Evolutionary conservation across 2,797 vertebrate species (phyloP), one percentile per base, ranked within the genome.

Genomic region (Sebastes steindachneri): DNA sequence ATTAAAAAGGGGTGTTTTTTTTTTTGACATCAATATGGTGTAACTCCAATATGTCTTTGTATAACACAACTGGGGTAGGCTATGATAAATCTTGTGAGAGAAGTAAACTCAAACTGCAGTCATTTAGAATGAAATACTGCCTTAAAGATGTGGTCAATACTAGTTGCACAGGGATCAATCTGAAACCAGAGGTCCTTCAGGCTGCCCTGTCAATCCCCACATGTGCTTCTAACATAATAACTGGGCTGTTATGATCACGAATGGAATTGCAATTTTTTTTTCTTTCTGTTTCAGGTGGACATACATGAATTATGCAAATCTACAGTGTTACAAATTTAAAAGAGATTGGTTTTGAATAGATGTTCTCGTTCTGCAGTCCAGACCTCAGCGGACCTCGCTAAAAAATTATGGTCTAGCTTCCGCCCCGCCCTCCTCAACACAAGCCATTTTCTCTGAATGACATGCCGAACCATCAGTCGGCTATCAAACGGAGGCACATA

Each of bases 401-500:
- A 73, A 76, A 68, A 65, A 14, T 19, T 45, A 25, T 12, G 9
- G 26, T 62, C 65, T 68, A 14, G 37, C 55, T 77, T 62, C 17
- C 25, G 28, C 28, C 62, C 65, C 14, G 0, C 60, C 41, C 51
- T 51, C 33, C 72, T 64, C 37, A 37, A 53, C 69, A 66, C 66
- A 82, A 77, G 71, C 80, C 68, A 33, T 81, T 84, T 80, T 41
- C 70, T 60, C 59, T 70, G 60, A 80, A 80, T 80, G 80, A 83
- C 80, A 79, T 65, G 62, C 28, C 23, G 1, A 82, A 73, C 77
- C 67, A 72, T 85, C 88, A 83, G 77, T 57, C 23, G 15, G 77
- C 73, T 80, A 83, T 92, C 82, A 85, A 84, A 88, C 31, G 5
- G 45, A 86, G 66, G 51, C 45, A 70, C 79, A 78, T 69, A 75